Evolutionary conservation across 1,140 invertebrate species (phyloP), one percentile per base, ranked within the genome.

Genomic region (Pseudomyrmex sp.): DNA sequence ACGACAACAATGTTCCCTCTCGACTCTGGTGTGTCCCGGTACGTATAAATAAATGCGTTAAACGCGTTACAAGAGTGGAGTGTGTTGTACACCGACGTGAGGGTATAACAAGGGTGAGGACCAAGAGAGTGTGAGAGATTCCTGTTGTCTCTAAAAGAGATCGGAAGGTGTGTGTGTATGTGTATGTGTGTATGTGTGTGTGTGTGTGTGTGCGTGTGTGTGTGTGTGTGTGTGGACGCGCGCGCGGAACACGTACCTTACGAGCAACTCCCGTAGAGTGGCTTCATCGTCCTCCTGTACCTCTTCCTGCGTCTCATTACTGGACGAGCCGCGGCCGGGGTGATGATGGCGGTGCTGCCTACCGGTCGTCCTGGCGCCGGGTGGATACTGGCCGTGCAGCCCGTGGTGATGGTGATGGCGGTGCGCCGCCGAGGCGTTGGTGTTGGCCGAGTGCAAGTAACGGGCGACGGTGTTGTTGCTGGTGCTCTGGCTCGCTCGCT

Each of bases 261-360:
- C 96, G 95, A 97, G 96, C 95, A 97, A 96, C 96, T 97, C 96
- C 96, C 96, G 97, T 95, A 97, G 96, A 96, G 96, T 97, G 93
- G 97, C 96, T 95, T 97, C 97, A 95, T 97, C 97, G 94, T 97
- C 97, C 94, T 96, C 96, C 95, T 96, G 96, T 93, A 94, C 92
- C 92, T 95, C 95, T 95, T 95, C 95, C 92, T 95, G 93, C 94
- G 94, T 95, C 93, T 95, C 94, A 95, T 95, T 94, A 95, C 94
- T 95, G 92, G 93, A 94, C 85, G 91, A 91, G 83, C 92, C 93
- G 83, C 92, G 92, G 88, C 90, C 89, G 80, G 92, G 80, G 88
- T 93, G 90, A 90, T 93, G 89, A 68, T 92, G 91, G 72, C 88
- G 82, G 44, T 88, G 61, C 89, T 84, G 91, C 83, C 93, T 91